Percentiles rank a stretch among this genome's conserved stretches.
These are phyloP conservation scores for Polietes domitor DNA, from an alignment of 2,888 invertebrate genomes.

Conservation along the genomic window DNA sequence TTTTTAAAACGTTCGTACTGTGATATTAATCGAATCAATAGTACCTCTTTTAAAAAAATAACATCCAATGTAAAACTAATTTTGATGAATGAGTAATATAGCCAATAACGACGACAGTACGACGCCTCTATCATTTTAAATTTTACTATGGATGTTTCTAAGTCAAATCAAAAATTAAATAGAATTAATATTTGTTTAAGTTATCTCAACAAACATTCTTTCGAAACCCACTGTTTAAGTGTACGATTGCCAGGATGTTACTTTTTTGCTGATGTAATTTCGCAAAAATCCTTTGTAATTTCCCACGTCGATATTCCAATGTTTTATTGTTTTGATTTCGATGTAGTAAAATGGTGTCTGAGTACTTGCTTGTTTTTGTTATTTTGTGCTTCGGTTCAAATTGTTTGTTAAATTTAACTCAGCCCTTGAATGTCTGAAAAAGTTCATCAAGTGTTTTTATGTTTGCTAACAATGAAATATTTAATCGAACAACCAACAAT, in stretches of 20 bases:
- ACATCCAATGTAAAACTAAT: too few relatives aligned
- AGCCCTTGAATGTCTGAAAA: constrained; percentile 61
- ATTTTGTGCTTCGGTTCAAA: constrained; percentile 36
- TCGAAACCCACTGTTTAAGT: not conserved
- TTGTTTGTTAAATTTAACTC: constrained; percentile 54
- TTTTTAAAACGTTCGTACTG: too few relatives aligned
- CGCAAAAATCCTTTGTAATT: not conserved
- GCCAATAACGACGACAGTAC: too few relatives aligned
- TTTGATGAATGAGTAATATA: too few relatives aligned
- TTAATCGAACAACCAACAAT: not conserved
- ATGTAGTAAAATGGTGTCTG: constrained; percentile 53
- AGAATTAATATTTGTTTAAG: too few relatives aligned
- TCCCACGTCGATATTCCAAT: constrained; percentile 6
- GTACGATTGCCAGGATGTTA: not conserved
- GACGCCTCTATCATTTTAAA: too few relatives aligned
- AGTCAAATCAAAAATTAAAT: too few relatives aligned
- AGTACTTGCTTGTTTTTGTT: constrained; percentile 36
- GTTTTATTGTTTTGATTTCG: constrained; percentile 31
- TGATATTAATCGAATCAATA: too few relatives aligned
- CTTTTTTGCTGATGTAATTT: constrained; percentile 2
- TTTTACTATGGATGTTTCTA: too few relatives aligned
- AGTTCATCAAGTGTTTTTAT: not conserved
- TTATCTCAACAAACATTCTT: too few relatives aligned
- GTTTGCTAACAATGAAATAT: not conserved
- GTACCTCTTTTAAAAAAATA: too few relatives aligned